phyloP scores from a whole-genome alignment of 2,113 vertebrate species.

The Oncorhynchus clarkii region DNA sequence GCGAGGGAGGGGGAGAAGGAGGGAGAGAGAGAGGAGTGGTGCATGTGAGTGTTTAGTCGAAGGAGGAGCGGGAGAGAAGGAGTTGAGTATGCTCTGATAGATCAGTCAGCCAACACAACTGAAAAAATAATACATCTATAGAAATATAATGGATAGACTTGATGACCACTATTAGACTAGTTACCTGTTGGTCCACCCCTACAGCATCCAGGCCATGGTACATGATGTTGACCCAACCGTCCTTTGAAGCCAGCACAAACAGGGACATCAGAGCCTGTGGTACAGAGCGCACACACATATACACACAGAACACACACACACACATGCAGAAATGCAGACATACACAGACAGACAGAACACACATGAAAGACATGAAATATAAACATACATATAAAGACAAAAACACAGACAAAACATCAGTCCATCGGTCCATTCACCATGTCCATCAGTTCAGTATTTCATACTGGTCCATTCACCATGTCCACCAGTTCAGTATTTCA shows the following conservation, averaged over 20 bases:
- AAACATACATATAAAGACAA: neutral
- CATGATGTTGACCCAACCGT: conserved; percentile 92
- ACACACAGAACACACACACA: neutral
- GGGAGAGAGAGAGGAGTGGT: neutral
- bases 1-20: neutral
- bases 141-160: neutral
- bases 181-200: conserved; percentile 85
- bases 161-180: too few relatives aligned
- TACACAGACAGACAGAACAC: neutral
- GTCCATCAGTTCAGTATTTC: too few relatives aligned
- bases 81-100: neutral
- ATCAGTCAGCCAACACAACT: too few relatives aligned
- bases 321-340: neutral
- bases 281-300: neutral
- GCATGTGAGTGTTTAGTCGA: neutral
- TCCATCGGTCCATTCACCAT: too few relatives aligned
- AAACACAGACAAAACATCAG: neutral
- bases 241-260: conserved; percentile 87
- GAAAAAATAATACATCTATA: neutral
- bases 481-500: too few relatives aligned
- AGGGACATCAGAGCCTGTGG: conserved; percentile 85
- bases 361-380: too few relatives aligned
- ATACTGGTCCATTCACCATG: too few relatives aligned
- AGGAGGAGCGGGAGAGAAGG: neutral
- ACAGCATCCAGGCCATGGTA: conserved; percentile 87